Evolutionary conservation across 2,797 vertebrate genomes (phyloP).

Genomic region (Pagetopsis macropterus): DNA sequence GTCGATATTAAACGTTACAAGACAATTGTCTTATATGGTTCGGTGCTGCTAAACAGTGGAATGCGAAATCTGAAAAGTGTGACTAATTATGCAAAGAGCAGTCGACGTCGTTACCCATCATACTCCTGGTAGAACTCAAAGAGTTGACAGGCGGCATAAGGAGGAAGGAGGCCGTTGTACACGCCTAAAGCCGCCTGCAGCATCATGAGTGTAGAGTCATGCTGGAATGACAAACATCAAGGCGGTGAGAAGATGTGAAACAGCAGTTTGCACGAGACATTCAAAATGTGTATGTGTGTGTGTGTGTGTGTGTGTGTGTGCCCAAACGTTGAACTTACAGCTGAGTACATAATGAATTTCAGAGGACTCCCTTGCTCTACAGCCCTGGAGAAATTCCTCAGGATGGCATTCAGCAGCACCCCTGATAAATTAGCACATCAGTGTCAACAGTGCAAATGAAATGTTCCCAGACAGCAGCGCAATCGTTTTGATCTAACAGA

Average conservation of each 20-base stretch:
- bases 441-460: conserved; percentile 56
- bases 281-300: conserved; percentile 8
- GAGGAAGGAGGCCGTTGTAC: conserved; percentile 88
- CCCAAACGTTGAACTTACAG: conserved; percentile 79
- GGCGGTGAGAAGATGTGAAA: conserved; percentile 37
- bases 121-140: conserved; percentile 89
- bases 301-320: conserved; percentile 9
- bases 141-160: conserved; percentile 90
- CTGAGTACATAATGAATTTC: conserved; percentile 90
- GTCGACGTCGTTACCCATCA: conserved; percentile 77
- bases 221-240: conserved; percentile 73
- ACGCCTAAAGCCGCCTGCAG: conserved; percentile 90
- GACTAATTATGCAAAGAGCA: conserved; percentile 54
- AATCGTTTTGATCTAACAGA: conserved; percentile 55
- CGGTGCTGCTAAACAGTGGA: conserved; percentile 14
- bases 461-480: conserved; percentile 43
- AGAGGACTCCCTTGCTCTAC: conserved; percentile 76
- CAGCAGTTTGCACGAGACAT: conserved; percentile 10
- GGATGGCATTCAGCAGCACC: conserved; percentile 86
- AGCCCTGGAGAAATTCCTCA: conserved; percentile 85
- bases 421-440: conserved; percentile 79
- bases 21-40: conserved; percentile 7
- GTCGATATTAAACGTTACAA: neutral
- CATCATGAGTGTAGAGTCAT: conserved; percentile 91
- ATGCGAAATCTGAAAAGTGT: conserved; percentile 35